Percentiles rank a stretch among this genome's conserved stretches.
These are phyloP conservation scores for Otolemur crassicaudatus DNA, from an alignment of 2,797 vertebrate species.

Conservation along the genomic window DNA sequence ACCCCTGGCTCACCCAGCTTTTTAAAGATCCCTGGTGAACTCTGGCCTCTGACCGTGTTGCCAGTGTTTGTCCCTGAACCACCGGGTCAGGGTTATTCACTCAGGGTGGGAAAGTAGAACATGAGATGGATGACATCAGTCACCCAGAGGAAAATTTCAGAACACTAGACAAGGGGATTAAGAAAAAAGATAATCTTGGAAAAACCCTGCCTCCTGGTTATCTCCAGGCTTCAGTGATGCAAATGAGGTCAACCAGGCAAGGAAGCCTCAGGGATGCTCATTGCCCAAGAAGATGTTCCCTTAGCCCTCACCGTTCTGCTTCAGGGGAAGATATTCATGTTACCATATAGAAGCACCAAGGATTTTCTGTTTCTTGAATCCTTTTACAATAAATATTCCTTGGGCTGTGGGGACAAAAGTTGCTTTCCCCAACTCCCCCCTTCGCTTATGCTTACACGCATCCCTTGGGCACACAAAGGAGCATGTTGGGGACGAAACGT, in stretches of 20 bases:
- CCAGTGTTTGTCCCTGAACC: background rate
- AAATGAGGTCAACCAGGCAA: background rate
- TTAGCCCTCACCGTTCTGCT: background rate
- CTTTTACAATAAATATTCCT: background rate
- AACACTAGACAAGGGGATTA: background rate
- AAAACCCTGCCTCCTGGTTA: conserved; percentile 34
- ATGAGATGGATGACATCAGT: background rate
- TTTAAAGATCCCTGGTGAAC: background rate
- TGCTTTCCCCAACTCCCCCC: too few relatives aligned
- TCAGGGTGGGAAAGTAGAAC: background rate
- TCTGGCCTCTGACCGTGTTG: background rate
- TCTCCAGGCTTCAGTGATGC: background rate
- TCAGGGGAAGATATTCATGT: background rate
- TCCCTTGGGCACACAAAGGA: background rate
- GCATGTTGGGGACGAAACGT: too few relatives aligned
- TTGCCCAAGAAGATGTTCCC: background rate
- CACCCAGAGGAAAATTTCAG: conserved; percentile 18
- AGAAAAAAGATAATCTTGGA: conserved; percentile 15
- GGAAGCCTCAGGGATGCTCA: background rate
- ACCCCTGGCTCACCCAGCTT: background rate
- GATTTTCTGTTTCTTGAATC: background rate
- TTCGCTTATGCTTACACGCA: background rate
- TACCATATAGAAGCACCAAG: background rate
- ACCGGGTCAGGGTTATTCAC: background rate
- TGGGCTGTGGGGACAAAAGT: background rate